These are phyloP conservation scores for Triplophysa dalaica DNA, from an alignment of 2,113 vertebrate genomes.

Conservation along the genomic window DNA sequence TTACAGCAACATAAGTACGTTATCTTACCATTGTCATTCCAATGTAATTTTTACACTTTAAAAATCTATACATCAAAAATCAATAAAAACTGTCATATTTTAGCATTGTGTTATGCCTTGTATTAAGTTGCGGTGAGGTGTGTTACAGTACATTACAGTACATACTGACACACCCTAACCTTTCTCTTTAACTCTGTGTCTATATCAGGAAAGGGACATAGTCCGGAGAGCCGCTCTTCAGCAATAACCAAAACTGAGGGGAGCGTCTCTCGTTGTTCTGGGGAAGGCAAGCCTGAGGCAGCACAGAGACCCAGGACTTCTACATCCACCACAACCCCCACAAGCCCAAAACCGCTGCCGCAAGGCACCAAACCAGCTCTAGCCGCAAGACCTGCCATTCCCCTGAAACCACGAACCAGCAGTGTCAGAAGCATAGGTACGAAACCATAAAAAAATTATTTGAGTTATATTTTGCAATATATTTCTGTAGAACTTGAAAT, in stretches of 20 bases:
- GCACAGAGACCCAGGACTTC: slow-evolving; percentile 72
- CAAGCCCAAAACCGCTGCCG: slow-evolving; percentile 82
- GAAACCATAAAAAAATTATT: neutral
- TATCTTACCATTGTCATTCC: too few relatives aligned
- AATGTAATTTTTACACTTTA: too few relatives aligned
- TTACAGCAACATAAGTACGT: too few relatives aligned
- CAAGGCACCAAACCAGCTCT: slow-evolving; percentile 83
- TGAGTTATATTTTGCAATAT: too few relatives aligned
- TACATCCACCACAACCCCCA: slow-evolving; percentile 58
- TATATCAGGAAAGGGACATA: slow-evolving; percentile 23
- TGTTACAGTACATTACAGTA: too few relatives aligned
- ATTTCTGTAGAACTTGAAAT: too few relatives aligned
- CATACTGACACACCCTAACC: neutral
- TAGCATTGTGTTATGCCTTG: too few relatives aligned
- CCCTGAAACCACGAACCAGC: slow-evolving; percentile 84
- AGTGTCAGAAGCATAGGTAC: slow-evolving; percentile 80
- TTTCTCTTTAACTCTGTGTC: slow-evolving; percentile 46
- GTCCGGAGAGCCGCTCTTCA: slow-evolving; percentile 42
- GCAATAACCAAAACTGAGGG: slow-evolving; percentile 64
- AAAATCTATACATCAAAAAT: too few relatives aligned
- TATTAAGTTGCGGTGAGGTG: too few relatives aligned
- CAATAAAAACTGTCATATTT: too few relatives aligned
- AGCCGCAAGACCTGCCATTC: slow-evolving; percentile 81
- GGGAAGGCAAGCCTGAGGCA: slow-evolving; percentile 79
- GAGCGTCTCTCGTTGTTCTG: slow-evolving; percentile 57